Conservation (phyloP, 2,888 invertebrate species). For the Danaus chrysippus region DNA sequence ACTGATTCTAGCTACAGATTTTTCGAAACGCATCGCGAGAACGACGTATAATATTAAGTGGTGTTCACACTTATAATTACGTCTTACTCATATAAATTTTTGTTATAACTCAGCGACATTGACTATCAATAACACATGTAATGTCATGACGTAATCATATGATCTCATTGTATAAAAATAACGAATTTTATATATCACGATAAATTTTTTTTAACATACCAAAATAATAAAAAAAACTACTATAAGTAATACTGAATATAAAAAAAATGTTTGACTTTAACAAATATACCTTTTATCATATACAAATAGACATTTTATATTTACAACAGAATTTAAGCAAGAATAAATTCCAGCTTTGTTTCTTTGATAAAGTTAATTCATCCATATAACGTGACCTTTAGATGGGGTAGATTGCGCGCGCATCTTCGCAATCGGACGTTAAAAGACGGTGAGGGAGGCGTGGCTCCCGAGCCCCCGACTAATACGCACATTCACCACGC, state of each 20-base stretch:
- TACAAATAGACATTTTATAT: background rate
- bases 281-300: no score
- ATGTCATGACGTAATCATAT: background rate
- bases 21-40: slow-evolving; percentile 72
- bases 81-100: slow-evolving; percentile 1
- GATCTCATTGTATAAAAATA: background rate
- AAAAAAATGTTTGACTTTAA: no score
- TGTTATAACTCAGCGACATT: background rate
- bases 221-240: no score
- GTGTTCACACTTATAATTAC: slow-evolving; percentile 45
- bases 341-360: slow-evolving; percentile 13
- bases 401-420: slow-evolving; percentile 65
- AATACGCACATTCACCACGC: slow-evolving; percentile 69
- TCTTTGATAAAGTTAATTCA: slow-evolving; percentile 3
- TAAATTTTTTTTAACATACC: no score
- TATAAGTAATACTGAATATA: no score
- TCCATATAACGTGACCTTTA: slow-evolving; percentile 58
- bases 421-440: slow-evolving; percentile 53
- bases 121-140: slow-evolving; percentile 11
- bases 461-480: slow-evolving; percentile 50
- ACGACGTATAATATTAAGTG: slow-evolving; percentile 56
- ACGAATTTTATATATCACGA: no score
- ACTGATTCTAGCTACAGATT: slow-evolving; percentile 74
- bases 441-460: slow-evolving; percentile 65
- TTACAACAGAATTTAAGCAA: background rate